Evolutionary conservation across 2,113 vertebrate genomes (phyloP), one percentile per base, ranked within the genome.

Genomic region (Pollimyrus isidori): DNA sequence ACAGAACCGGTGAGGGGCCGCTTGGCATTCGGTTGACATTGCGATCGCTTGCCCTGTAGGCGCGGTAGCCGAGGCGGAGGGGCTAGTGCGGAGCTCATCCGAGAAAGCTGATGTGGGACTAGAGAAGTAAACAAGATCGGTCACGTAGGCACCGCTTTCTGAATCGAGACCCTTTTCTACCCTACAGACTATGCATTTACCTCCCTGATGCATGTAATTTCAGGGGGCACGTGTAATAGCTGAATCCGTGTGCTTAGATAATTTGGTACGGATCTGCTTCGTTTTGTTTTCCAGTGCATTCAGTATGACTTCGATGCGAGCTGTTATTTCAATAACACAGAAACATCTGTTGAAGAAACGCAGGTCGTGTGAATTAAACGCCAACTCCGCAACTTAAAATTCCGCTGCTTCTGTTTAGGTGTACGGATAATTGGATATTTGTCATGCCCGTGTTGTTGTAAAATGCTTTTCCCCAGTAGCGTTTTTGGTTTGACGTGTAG

Each of bases 1-100:
- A 90, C 89, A 89, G 89, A 89, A 86, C 92, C 88, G 95, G 95
- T 96, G 95, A 95, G 95, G 90, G 21, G 42, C 10, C 6, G 50
- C 49, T 26, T 9, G 11, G n/a, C 86, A 11, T 86, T 49, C 46
- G 62, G 9, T 23, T n/a, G 42, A 48, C 46, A 86, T 46, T 86
- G 42, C 21, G 83, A n/a, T 42, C 46, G 46, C 7, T 17, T 42
- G 21, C 3, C 82, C 26, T 39, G 26, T 15, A 39, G 35, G 26
- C 76, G 30, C 76, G 62, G 62, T 69, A 26, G 10, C 62, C 62
- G 62, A n/a, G 62, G 62, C 26, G 62, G 39, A 45, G 83, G 83
- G 11, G 83, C 23, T 49, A 26, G 23, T 69, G 46, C 46, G 23
- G 46, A 50, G 42, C 21, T 46, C 83, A 42, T 42, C 39, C 7